Base-by-base conservation (phyloP, 2,888 invertebrate species). In the Tinea pellionella region DNA sequence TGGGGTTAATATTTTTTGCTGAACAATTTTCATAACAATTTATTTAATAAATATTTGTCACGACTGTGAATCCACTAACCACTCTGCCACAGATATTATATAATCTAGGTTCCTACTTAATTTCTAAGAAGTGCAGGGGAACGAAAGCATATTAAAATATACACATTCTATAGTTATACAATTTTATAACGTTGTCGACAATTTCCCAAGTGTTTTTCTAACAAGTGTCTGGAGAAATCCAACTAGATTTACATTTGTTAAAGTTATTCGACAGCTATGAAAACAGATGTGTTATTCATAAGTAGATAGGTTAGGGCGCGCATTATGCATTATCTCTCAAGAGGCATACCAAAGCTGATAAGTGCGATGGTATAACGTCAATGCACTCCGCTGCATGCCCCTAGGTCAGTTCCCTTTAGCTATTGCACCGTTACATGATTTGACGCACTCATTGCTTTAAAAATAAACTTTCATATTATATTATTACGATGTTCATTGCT, bases 321-420 rank as follows among this genome's bases (percentile, higher is more conserved):
- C 73, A 77, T 74, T 75, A 74, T 75, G 77, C 79, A 82, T 82
- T 85, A 86, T 86, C 85, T 83, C 68, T 74, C 69, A 78, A 80
- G 78, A 80, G 80, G 78, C 84, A 85, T 83, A 75, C 79, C 74
- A 73, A 75, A 18, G 59, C 59, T 75, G 83, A 85, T 86, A 86
- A 82, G 81, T 80, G 78, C 77, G 75, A 71, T 70, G 75, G 73
- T 71, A 67, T 71, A 74, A 70, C 84, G 86, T 87, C 86, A 86
- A 86, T 83, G 86, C 85, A 86, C 86, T 80, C 82, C 67, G 69
- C 73, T 80, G 79, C 83, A 83, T 82, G 83, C 78, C 73, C 78
- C 78, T 86, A 87, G 87, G 87, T 86, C 87, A 87, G 87, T 87
- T 86, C 86, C 84, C 86, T 78, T 77, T 85, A 82, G 84, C 78